A percentile compares a stretch with the other conserved stretches of the same genome.
Conservation (phyloP, 2,797 vertebrate genomes). For the Liasis olivaceus region DNA sequence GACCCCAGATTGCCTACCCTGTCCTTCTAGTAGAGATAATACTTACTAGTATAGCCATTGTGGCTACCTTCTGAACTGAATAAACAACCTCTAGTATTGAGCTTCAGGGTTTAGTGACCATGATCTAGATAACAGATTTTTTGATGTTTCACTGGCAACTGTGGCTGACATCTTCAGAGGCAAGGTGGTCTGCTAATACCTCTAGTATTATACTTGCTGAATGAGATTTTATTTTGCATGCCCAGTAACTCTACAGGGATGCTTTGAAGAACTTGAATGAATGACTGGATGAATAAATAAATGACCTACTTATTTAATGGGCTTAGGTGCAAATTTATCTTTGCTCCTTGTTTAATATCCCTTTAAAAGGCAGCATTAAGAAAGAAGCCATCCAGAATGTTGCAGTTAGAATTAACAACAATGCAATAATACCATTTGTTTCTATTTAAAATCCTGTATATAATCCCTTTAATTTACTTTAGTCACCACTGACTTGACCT, state of each 20-base stretch:
- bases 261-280: neutral
- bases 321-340: neutral
- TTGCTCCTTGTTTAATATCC: neutral
- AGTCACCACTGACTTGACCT: neutral
- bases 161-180: neutral
- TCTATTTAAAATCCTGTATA: neutral
- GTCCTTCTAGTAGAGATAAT: neutral
- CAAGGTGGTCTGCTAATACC: neutral
- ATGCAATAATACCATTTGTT: neutral
- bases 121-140: neutral
- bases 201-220: neutral
- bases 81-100: neutral
- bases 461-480: neutral
- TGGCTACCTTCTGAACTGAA: neutral
- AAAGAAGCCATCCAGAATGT: neutral
- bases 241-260: neutral
- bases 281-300: neutral
- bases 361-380: neutral
- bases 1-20: neutral
- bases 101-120: neutral
- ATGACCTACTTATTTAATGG: neutral
- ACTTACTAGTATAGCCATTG: neutral
- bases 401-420: neutral
- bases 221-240: neutral
- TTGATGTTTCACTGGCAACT: neutral